A percentile compares a stretch with the other conserved stretches of the same genome.
Conservation (phyloP, 2,113 vertebrate genomes). For the Hippocampus guttulatus region DNA sequence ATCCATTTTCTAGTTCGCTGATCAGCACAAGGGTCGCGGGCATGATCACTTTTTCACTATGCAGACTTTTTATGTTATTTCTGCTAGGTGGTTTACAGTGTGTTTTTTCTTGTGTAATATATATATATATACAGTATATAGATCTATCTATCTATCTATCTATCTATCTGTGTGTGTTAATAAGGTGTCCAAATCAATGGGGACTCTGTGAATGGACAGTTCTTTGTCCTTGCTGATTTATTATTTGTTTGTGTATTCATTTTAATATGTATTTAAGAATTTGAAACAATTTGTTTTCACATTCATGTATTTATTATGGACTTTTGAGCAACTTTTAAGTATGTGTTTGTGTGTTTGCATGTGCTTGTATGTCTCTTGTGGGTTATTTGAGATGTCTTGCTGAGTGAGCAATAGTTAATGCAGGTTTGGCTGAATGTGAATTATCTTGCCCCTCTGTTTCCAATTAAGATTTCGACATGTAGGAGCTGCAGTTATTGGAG, state of each 20-base stretch:
- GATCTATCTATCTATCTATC: too few relatives aligned
- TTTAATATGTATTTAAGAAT: neutral
- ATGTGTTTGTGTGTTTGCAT: constrained; percentile 17
- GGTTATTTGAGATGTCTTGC: constrained; percentile 43
- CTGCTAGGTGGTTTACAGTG: too few relatives aligned
- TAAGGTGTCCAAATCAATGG: too few relatives aligned
- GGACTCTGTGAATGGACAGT: too few relatives aligned
- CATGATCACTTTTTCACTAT: too few relatives aligned
- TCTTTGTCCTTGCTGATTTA: too few relatives aligned
- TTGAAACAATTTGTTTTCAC: neutral
- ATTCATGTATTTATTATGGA: constrained; percentile 16
- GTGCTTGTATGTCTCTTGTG: constrained; percentile 19
- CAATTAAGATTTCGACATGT: constrained; percentile 70
- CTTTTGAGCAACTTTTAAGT: constrained; percentile 22
- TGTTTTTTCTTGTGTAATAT: too few relatives aligned
- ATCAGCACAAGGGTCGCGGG: too few relatives aligned
- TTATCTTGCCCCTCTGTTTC: constrained; percentile 69
- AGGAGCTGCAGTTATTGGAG: constrained; percentile 64
- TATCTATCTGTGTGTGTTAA: too few relatives aligned
- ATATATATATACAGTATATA: too few relatives aligned
- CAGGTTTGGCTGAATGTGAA: constrained; percentile 57
- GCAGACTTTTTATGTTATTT: too few relatives aligned
- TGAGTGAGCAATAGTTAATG: constrained; percentile 60
- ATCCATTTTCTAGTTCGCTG: too few relatives aligned
- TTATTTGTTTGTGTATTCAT: neutral